phyloP scores from a whole-genome alignment of 2,797 vertebrate species.

The Acipenser ruthenus region DNA sequence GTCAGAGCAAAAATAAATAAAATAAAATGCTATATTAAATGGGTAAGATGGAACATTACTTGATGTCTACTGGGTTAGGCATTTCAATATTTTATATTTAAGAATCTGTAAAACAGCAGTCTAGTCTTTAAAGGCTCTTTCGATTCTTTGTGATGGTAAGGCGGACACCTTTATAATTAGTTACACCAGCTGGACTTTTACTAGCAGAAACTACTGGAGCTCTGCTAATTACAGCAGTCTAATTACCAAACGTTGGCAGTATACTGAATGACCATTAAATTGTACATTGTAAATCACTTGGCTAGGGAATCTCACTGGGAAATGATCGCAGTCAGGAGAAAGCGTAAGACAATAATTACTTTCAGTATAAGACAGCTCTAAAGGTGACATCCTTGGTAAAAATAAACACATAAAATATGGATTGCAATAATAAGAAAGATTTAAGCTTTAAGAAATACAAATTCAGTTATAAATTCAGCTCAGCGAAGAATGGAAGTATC shows the following conservation, averaged over 20 bases:
- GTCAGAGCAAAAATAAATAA: too few species aligned
- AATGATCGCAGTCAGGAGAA: neutral
- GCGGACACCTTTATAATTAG: constrained; percentile 38
- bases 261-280: constrained; percentile 33
- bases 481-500: too few species aligned
- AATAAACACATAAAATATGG: too few species aligned
- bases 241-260: constrained; percentile 36
- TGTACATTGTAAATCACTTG: constrained; percentile 35
- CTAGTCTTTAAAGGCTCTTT: neutral
- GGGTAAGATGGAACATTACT: too few species aligned
- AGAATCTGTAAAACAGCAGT: too few species aligned
- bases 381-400: too few species aligned
- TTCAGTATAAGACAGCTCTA: neutral
- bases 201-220: constrained; percentile 31
- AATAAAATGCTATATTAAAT: too few species aligned
- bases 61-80: too few species aligned
- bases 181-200: constrained; percentile 42
- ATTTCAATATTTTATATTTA: too few species aligned
- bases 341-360: constrained; percentile 1
- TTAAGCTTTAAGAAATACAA: too few species aligned
- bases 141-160: constrained; percentile 22
- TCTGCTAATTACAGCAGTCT: constrained; percentile 40
- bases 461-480: too few species aligned
- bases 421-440: too few species aligned
- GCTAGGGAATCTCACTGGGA: constrained; percentile 14